Percentiles rank a stretch among this genome's conserved stretches.
phyloP scores from a whole-genome alignment of 2,888 invertebrate species.

The Macrophya annulata region DNA sequence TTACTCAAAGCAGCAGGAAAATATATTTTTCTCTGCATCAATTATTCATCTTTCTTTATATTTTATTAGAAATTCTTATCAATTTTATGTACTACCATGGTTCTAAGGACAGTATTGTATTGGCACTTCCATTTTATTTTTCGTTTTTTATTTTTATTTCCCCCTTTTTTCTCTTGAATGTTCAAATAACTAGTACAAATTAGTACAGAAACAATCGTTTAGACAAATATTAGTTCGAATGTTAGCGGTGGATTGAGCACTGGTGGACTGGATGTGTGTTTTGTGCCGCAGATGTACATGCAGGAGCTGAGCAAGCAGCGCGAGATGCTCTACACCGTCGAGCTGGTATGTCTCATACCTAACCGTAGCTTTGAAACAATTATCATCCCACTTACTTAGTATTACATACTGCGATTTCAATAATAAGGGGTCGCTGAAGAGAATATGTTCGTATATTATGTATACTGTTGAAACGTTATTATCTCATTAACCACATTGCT shows the following conservation, averaged over 20 bases:
- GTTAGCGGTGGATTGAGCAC: slow-evolving; percentile 75
- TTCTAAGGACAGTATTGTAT: slow-evolving; percentile 53
- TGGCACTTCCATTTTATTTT: slow-evolving; percentile 42
- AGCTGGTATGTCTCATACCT: slow-evolving; percentile 86
- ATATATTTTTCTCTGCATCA: slow-evolving; percentile 22
- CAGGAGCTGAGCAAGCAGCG: slow-evolving; percentile 95
- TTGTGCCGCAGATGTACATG: slow-evolving; percentile 89
- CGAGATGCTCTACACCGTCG: slow-evolving; percentile 91
- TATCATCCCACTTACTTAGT: slow-evolving; percentile 51
- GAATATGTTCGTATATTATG: slow-evolving; percentile 36
- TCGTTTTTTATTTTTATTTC: neutral
- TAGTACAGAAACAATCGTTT: slow-evolving; percentile 62
- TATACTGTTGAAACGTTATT: slow-evolving; percentile 35
- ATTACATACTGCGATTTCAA: slow-evolving; percentile 36
- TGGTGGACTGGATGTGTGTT: slow-evolving; percentile 79
- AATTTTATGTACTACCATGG: slow-evolving; percentile 49
- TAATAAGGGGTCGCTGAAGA: slow-evolving; percentile 43
- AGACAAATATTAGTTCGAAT: slow-evolving; percentile 72
- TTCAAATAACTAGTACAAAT: slow-evolving; percentile 49
- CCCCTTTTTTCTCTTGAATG: slow-evolving; percentile 31
- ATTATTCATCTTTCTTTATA: slow-evolving; percentile 23
- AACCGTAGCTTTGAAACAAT: slow-evolving; percentile 59
- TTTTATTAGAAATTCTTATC: neutral
- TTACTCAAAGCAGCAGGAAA: slow-evolving; percentile 3
- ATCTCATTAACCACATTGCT: slow-evolving; percentile 50